Evolutionary conservation across 2,888 invertebrate genomes (phyloP).

Genomic region (Hirtodrosophila cameraria): DNA sequence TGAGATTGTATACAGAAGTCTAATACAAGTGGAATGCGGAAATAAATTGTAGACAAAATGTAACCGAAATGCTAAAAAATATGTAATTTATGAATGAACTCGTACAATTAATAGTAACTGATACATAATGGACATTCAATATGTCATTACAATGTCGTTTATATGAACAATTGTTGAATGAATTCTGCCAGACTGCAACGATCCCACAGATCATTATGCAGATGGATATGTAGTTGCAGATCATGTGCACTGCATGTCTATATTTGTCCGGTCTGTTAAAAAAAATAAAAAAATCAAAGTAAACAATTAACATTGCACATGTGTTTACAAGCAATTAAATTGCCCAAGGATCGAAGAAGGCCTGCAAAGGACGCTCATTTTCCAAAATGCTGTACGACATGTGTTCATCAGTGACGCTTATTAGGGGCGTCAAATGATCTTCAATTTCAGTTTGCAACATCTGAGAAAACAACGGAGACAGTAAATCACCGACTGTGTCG

Average conservation of each 20-base stretch:
- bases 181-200: constrained; percentile 58
- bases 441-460: constrained; percentile 45
- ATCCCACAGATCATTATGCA: constrained; percentile 25
- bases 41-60: constrained; percentile 26
- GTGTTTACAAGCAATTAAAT: constrained; percentile 60
- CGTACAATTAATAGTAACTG: constrained; percentile 55
- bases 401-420: constrained; percentile 55
- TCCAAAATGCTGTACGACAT: constrained; percentile 56
- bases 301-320: constrained; percentile 62
- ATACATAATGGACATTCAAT: constrained; percentile 54
- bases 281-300: constrained; percentile 59
- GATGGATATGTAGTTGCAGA: constrained; percentile 17
- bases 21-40: constrained; percentile 48
- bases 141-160: constrained; percentile 47
- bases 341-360: constrained; percentile 49
- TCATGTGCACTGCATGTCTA: constrained; percentile 42
- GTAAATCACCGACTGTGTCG: constrained; percentile 55
- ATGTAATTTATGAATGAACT: constrained; percentile 47
- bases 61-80: constrained; percentile 18
- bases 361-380: constrained; percentile 46
- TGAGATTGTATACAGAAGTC: constrained; percentile 34
- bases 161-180: constrained; percentile 49
- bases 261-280: constrained; percentile 34
- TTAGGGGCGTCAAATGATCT: constrained; percentile 57
- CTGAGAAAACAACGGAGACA: constrained; percentile 40